Conservation (phyloP, 2,888 invertebrate species). For the Formica aserva region DNA sequence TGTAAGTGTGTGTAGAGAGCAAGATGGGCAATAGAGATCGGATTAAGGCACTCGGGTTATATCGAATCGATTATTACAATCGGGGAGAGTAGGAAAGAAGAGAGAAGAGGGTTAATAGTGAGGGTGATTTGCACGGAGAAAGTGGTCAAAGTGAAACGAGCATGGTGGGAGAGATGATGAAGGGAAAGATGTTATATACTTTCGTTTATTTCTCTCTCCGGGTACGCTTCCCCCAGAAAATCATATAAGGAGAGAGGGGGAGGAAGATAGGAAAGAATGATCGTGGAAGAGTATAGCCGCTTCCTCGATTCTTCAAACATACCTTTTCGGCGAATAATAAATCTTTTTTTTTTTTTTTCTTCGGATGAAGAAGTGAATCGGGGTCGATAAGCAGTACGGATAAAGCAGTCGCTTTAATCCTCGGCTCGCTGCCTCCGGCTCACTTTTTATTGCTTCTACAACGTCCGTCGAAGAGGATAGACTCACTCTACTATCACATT, state of each 20-base stretch:
- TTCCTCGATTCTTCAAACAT: slow-evolving; percentile 23
- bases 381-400: background rate
- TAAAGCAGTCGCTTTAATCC: slow-evolving; percentile 44
- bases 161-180: background rate
- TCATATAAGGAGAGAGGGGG: background rate
- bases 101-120: background rate
- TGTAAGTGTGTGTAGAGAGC: slow-evolving; percentile 8
- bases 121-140: slow-evolving; percentile 68
- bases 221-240: slow-evolving; percentile 27
- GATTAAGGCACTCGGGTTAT: slow-evolving; percentile 81
- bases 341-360: background rate
- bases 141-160: slow-evolving; percentile 28
- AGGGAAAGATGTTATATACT: slow-evolving; percentile 10
- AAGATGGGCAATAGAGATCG: slow-evolving; percentile 62
- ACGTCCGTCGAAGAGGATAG: slow-evolving; percentile 30
- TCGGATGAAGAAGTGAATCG: slow-evolving; percentile 10
- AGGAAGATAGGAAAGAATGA: background rate
- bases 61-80: slow-evolving; percentile 69
- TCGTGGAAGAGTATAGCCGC: background rate
- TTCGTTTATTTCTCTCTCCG: slow-evolving; percentile 41
- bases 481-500: slow-evolving; percentile 51
- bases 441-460: slow-evolving; percentile 45
- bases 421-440: slow-evolving; percentile 42
- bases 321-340: slow-evolving; percentile 29
- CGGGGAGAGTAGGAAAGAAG: background rate